Base-by-base conservation (phyloP, 2,888 invertebrate genomes). In the Caenorhabditis plicata region DNA sequence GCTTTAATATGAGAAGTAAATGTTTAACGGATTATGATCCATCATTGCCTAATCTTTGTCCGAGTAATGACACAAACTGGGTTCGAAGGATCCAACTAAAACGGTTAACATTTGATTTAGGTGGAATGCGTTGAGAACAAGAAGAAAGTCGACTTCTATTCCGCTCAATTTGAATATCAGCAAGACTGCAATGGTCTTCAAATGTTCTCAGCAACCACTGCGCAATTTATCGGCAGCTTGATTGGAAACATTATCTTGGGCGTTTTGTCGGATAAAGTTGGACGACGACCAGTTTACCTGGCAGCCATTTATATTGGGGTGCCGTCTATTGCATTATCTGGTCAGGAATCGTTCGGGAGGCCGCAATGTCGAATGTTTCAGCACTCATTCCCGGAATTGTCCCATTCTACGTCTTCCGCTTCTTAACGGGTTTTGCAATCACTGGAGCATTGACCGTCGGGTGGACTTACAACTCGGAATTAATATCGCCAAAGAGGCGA, bases 381-480 rank as follows among this genome's bases (percentile, higher is more conserved):
- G n/a, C 53, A 15, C n/a, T 29, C 11, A 36, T 53, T 19, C n/a
- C 43, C n/a, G 33, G 40, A 13, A 19, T 60, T 15, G 1, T 29
- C 3, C 45, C 38, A 3, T 60, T 53, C 27, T 62, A 62, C 33
- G 17, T 56, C 13, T 62, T 62, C 44, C 55, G 55, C 32, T 4
- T 41, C 5, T n/a, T 55, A 11, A 33, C 29, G 20, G 62, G 62
- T 22, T 52, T 62, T n/a, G 17, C 52, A 2, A 36, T 62, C 11
- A 48, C 62, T 25, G 62, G 62, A 44, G 51, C 62, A 7, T 11
- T 62, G 25, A 56, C 62, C 4, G 55, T 62, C 33, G 62, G 62
- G 23, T 62, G 55, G 47, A 52, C 62, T 31, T 62, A 62, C 43
- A 51, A 46, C 1, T 42, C 55, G 8, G 62, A 62, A 26, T 52